Evolutionary conservation across 2,113 vertebrate species (phyloP), one percentile per base, ranked within the genome.

Genomic region (Leptosomus discolor): DNA sequence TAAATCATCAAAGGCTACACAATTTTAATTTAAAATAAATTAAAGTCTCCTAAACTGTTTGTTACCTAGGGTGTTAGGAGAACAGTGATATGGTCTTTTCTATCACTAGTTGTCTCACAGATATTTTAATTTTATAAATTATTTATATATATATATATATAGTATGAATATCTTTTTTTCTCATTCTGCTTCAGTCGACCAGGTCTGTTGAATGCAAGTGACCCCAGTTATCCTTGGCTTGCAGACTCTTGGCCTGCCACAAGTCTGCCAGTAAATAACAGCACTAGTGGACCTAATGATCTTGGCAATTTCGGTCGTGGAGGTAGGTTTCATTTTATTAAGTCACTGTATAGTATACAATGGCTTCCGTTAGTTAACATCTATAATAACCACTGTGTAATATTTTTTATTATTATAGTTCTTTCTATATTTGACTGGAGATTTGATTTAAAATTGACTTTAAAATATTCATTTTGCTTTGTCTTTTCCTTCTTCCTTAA

Each of bases 181-280:
- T 94, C 94, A 69, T 93, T 96, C 89, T 95, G 43, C 90, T 96
- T 60, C 94, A 99, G 99, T 95, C 99, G 99, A 39, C 99, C 99
- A 70, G 99, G 99, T 92, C 97, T 99, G 86, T 97, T 99, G 86
- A 99, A 99, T 92, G 98, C 99, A 69, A 98, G 99, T 88, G 99
- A 99, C 94, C 98, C 99, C 34, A 99, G 97, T 69, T 99, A 99
- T 88, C 99, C 99, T 78, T 99, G 99, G 99, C 98, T 99, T 95
- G 99, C 99, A 15, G 99, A 99, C 97, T 99, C 99, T 34, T 99
- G 99, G 99, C 99, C 99, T 57, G 98, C 99, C 67, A 99, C 99
- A 64, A 99, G 99, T 98, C 98, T 99, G 94, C 99, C 99, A 4
- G 99, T 99, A 85, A 99, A 99, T 97, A 99, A 99, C 93, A 98